phyloP scores from a whole-genome alignment of 2,888 invertebrate species.

The Spisula subtruncata region DNA sequence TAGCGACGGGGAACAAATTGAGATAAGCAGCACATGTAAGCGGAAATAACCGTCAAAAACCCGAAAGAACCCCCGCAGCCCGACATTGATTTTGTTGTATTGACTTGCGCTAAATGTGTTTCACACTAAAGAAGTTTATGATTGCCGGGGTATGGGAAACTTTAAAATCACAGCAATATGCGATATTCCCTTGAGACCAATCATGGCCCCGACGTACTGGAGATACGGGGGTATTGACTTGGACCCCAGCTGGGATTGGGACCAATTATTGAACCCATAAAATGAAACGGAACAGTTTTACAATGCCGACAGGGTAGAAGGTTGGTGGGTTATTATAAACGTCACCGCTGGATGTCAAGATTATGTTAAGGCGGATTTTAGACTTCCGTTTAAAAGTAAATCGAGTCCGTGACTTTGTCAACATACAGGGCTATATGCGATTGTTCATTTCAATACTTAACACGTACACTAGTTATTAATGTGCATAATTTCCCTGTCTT shows the following conservation, averaged over 20 bases:
- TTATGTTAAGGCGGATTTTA: conserved; percentile 14
- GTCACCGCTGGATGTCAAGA: conserved; percentile 2
- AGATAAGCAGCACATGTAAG: not conserved
- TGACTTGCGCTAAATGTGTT: not conserved
- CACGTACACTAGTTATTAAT: too few species aligned
- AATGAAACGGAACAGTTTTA: not conserved
- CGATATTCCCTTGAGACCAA: not conserved
- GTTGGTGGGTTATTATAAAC: not conserved
- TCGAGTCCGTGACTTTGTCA: not conserved
- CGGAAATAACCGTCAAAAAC: not conserved
- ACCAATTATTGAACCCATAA: conserved; percentile 5
- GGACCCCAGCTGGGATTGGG: not conserved
- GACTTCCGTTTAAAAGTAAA: conserved; percentile 3
- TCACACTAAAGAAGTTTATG: not conserved
- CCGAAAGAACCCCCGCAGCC: not conserved
- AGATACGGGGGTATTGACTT: not conserved
- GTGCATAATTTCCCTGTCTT: too few species aligned
- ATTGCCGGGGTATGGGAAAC: not conserved
- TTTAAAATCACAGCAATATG: not conserved
- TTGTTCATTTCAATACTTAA: too few species aligned
- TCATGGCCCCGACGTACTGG: not conserved
- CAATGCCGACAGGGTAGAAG: not conserved
- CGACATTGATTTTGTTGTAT: conserved; percentile 22
- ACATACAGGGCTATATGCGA: not conserved
- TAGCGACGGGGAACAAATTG: not conserved